A percentile compares a stretch with the other conserved stretches of the same genome.
These are phyloP conservation scores for Prinia subflava DNA, from an alignment of 2,113 vertebrate genomes.

Conservation along the genomic window DNA sequence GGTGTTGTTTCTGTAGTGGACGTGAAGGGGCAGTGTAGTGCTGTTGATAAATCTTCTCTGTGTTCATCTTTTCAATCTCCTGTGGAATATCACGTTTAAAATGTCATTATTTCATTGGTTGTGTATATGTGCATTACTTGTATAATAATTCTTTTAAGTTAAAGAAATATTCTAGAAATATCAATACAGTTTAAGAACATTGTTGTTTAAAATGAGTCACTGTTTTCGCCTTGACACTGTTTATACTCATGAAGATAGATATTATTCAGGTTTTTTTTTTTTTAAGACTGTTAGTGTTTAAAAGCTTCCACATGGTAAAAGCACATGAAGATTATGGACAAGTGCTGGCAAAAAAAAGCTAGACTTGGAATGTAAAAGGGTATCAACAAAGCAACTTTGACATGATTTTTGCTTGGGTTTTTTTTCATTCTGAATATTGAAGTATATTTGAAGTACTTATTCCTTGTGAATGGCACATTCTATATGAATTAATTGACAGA, in stretches of 20 bases:
- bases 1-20: constrained; percentile 64
- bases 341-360: not conserved
- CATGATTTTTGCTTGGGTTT: not conserved
- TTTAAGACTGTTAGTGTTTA: not conserved
- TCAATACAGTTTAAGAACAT: not conserved
- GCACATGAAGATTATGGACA: not conserved
- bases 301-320: not conserved
- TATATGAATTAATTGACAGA: not conserved
- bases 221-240: not conserved
- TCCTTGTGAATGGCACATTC: not conserved
- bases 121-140: not conserved
- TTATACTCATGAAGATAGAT: not conserved
- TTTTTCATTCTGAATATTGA: not conserved
- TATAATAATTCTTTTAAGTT: not conserved
- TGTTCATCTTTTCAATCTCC: not conserved
- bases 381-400: not conserved
- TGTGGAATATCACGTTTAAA: not conserved
- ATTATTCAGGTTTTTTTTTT: not conserved
- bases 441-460: not conserved
- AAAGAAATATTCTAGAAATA: not conserved
- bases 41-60: constrained; percentile 17
- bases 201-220: not conserved
- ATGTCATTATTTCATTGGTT: not conserved
- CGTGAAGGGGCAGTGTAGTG: constrained; percentile 74
- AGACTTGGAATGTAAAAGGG: not conserved